phyloP scores from a whole-genome alignment of 2,113 vertebrate genomes.

The Hippocampus mohnikei region DNA sequence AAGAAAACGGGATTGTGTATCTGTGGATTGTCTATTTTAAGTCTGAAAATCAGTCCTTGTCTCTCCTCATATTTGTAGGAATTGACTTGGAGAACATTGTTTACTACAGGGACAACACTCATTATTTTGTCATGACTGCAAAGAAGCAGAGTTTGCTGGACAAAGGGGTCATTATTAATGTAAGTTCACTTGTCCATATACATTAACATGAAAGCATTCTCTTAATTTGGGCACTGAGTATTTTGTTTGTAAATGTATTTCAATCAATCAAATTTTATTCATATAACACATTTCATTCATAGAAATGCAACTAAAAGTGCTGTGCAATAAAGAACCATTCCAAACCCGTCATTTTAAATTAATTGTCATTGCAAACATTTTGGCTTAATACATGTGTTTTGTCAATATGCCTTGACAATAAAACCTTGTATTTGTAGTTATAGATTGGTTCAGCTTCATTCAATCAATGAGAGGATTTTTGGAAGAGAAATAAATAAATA shows the following conservation, averaged over 20 bases:
- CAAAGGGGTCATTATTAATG: conserved; percentile 91
- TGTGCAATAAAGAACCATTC: neutral
- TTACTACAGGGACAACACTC: conserved; percentile 95
- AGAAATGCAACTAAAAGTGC: too few relatives aligned
- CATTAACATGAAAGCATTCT: too few relatives aligned
- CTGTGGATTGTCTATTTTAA: neutral
- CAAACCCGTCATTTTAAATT: neutral
- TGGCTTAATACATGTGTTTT: neutral
- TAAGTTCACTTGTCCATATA: conserved; percentile 44
- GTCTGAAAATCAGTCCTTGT: neutral
- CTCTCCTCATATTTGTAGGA: conserved; percentile 71
- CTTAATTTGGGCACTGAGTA: neutral
- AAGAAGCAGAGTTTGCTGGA: conserved; percentile 95
- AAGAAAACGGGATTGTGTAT: too few relatives aligned
- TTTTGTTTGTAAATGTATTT: neutral
- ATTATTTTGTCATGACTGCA: conserved; percentile 99
- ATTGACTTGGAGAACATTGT: conserved; percentile 98
- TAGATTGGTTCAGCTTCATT: neutral
- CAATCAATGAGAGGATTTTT: neutral
- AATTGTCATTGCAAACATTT: neutral
- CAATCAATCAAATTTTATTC: neutral
- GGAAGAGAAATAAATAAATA: too few relatives aligned
- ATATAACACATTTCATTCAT: neutral
- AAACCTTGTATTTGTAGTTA: neutral
- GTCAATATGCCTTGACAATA: neutral